These are phyloP conservation scores for Pardalotus punctatus DNA, from an alignment of 2,113 vertebrate species.

Conservation along the genomic window DNA sequence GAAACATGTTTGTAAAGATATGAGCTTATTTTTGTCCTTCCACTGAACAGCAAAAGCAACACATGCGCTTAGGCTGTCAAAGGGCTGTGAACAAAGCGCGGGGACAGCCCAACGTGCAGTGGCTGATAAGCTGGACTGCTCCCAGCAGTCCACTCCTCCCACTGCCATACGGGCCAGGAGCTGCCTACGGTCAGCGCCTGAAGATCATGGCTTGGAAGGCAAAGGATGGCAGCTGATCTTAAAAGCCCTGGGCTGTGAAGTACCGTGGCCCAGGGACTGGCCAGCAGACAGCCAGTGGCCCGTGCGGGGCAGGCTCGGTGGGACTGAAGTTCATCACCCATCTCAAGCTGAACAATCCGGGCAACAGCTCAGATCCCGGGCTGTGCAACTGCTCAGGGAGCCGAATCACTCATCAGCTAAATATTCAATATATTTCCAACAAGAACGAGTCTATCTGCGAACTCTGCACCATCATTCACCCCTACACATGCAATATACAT, in stretches of 20 bases:
- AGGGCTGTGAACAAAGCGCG: neutral
- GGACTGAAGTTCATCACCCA: neutral
- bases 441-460: neutral
- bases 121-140: neutral
- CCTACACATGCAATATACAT: neutral
- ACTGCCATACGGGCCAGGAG: fast-evolving
- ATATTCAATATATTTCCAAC: fast-evolving
- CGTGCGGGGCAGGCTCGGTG: fast-evolving
- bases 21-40: neutral
- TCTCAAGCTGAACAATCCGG: neutral
- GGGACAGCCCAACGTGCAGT: neutral
- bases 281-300: neutral
- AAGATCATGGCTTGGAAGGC: neutral
- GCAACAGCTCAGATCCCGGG: neutral
- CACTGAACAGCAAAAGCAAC: neutral
- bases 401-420: no score
- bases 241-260: neutral
- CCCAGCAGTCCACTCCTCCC: neutral
- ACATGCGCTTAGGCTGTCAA: neutral
- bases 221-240: neutral
- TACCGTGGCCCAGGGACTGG: neutral
- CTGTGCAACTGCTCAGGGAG: neutral
- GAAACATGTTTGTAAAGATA: neutral
- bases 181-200: fast-evolving
- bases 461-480: neutral